These are phyloP conservation scores for Anoplophora glabripennis DNA, from an alignment of 1,140 invertebrate species.

Conservation along the genomic window DNA sequence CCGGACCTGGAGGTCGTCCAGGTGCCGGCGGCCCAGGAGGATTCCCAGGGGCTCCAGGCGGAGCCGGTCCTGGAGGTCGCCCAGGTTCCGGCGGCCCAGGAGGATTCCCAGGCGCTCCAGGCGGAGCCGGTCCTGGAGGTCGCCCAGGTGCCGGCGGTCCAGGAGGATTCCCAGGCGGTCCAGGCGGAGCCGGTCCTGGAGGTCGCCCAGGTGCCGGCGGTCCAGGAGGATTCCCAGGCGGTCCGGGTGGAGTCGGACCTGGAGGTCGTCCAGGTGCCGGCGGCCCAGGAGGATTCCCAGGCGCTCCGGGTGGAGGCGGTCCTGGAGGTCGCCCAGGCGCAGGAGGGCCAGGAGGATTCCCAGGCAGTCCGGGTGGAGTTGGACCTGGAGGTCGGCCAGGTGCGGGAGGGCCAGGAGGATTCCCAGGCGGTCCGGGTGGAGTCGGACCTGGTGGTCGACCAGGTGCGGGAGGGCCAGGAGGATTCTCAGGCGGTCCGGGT, in stretches of 20 bases:
- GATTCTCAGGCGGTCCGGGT: neutral
- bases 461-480: neutral
- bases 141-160: conserved; percentile 4
- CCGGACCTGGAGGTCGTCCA: neutral
- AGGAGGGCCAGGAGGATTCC: neutral
- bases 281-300: neutral
- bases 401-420: neutral
- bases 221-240: conserved; percentile 5
- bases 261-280: neutral
- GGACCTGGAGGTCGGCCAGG: neutral
- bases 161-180: conserved; percentile 1
- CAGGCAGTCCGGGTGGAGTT: neutral
- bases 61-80: neutral
- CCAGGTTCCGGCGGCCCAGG: neutral
- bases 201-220: conserved; percentile 5
- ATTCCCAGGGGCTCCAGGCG: neutral
- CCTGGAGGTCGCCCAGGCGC: neutral
- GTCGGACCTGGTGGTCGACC: neutral
- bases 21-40: conserved; percentile 3
- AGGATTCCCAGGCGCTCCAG: neutral
- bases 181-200: neutral
- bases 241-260: neutral
- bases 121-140: neutral
- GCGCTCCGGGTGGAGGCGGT: neutral
- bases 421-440: neutral